Base-by-base conservation (phyloP, 2,888 invertebrate species). In the Augochlorella aurata region DNA sequence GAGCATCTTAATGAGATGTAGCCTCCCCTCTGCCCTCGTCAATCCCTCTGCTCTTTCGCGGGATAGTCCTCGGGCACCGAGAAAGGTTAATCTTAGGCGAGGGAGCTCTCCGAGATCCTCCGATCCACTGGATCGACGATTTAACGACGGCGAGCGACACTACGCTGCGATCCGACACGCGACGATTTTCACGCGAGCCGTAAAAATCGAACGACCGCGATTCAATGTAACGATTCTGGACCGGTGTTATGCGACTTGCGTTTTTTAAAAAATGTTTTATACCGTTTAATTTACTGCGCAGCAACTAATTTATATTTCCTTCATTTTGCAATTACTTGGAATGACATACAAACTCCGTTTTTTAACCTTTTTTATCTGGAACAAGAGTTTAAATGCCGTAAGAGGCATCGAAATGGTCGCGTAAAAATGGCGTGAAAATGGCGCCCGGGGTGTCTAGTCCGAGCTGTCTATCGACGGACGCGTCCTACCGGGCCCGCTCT, bases 1-100 rank as follows among this genome's bases (percentile, higher is more conserved):
- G 82, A 85, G 88, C 79, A 88, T 87, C 89, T 92, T 92, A 92
- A 92, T 91, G 92, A 92, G 91, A 90, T 83, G 89, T 86, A 85
- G 84, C 69, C 81, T 61, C 54, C 38, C 47, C 47, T 10, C 2
- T 38, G 52, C 47, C 29, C 50, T 18, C 75, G 65, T 12, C 38
- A 18, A 47, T 45, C 8, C 21, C 12, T 7, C 14, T 16, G 29
- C 21, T 24, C 54, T 12, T 49, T n/a, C n/a, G 29, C 54, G 7
- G 2, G 4, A 47, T 44, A 24, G 21, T 66, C 18, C 71, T 14
- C 45, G 5, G 29, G 52, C 44, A 21, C 50, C 54, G 21, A 47
- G 72, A 14, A 16, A 49, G 67, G 58, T 61, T 63, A 66, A 76
- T 74, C 68, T 68, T n/a, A 24, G 54, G 70, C 52, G 63, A 52